These are phyloP conservation scores for Pterostichus niger DNA, from an alignment of 2,888 invertebrate genomes.

Conservation along the genomic window DNA sequence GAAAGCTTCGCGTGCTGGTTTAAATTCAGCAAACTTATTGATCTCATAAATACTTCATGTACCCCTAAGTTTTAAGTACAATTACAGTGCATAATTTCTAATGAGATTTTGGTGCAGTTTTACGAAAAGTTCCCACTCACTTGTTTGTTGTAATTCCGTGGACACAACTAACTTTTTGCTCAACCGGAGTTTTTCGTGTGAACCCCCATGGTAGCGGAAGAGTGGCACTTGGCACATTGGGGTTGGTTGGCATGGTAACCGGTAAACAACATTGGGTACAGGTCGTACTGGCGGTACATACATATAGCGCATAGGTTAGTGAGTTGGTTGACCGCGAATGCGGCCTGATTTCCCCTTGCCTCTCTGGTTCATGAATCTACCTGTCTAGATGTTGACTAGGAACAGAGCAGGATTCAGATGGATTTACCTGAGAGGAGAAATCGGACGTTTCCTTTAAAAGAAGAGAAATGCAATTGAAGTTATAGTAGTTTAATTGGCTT, in stretches of 20 bases:
- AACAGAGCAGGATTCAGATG: background rate
- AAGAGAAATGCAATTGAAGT: too few relatives aligned
- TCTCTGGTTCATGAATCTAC: background rate
- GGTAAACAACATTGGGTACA: conserved; percentile 71
- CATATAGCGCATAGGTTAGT: conserved; percentile 42
- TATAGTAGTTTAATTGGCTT: too few relatives aligned
- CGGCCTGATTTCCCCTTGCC: conserved; percentile 31
- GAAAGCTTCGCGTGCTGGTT: too few relatives aligned
- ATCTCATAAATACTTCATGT: too few relatives aligned
- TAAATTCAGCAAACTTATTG: too few relatives aligned
- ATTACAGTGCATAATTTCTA: background rate
- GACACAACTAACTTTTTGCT: conserved; percentile 9
- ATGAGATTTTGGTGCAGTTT: background rate
- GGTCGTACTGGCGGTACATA: conserved; percentile 67
- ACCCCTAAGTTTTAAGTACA: background rate
- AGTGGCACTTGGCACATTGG: conserved; percentile 67
- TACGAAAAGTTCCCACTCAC: background rate
- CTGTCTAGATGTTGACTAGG: background rate
- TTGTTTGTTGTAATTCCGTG: conserved; percentile 1
- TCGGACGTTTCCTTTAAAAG: too few relatives aligned
- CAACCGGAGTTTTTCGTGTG: background rate
- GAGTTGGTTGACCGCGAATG: conserved; percentile 66
- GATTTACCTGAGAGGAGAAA: background rate
- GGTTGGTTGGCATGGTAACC: conserved; percentile 71
- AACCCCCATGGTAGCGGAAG: conserved; percentile 59